These are phyloP conservation scores for Onchidella celtica DNA, from an alignment of 2,888 invertebrate species.

Conservation along the genomic window DNA sequence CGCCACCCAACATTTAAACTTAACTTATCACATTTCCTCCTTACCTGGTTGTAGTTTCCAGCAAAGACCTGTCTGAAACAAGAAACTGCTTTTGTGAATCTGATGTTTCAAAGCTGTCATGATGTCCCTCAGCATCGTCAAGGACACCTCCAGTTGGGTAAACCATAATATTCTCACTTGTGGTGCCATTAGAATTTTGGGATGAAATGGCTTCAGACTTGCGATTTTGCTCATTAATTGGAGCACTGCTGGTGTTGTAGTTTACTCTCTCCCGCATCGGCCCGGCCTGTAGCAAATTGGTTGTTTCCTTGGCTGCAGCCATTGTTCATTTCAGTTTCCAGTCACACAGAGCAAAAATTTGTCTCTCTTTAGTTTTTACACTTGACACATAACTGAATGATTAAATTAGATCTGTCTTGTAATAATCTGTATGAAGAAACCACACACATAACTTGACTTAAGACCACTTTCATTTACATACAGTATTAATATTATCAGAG, in stretches of 20 bases:
- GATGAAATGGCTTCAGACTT: background rate
- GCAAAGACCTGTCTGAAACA: constrained; percentile 12
- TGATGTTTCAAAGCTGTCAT: background rate
- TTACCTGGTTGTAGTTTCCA: constrained; percentile 29
- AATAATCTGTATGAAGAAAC: too few species aligned
- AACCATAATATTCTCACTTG: constrained; percentile 8
- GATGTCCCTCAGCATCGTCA: background rate
- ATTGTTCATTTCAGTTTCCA: too few species aligned
- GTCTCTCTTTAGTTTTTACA: too few species aligned
- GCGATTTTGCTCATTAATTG: background rate
- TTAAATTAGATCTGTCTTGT: too few species aligned
- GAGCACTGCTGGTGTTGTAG: background rate
- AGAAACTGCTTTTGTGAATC: background rate
- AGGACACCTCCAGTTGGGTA: constrained; percentile 8
- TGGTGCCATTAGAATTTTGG: background rate
- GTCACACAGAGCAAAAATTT: too few species aligned
- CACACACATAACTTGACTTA: too few species aligned
- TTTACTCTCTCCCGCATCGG: background rate
- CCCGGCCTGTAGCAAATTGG: background rate
- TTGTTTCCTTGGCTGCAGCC: constrained; percentile 6
- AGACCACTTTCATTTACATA: too few species aligned
- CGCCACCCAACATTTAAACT: too few species aligned
- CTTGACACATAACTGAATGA: too few species aligned
- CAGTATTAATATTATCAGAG: too few species aligned
- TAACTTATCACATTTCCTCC: too few species aligned